Conservation (phyloP, 1,140 invertebrate genomes). For the Drosophila serrata region DNA sequence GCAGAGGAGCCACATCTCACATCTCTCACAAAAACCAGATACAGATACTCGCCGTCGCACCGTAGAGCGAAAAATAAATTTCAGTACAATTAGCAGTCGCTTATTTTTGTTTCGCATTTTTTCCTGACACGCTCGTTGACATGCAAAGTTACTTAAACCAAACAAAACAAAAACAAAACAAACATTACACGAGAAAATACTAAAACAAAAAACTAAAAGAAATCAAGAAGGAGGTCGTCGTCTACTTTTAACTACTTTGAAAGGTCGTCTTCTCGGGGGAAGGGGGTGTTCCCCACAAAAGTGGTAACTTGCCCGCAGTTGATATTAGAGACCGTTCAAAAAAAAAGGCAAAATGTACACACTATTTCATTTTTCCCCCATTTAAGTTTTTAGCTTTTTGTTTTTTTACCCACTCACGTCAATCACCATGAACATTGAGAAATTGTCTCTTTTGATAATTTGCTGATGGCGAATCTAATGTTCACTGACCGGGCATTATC, state of each 20-base stretch:
- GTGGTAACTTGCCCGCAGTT: conserved; percentile 11
- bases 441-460: conserved; percentile 54
- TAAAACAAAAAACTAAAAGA: conserved; percentile 15
- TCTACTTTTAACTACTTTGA: conserved; percentile 52
- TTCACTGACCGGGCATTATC: conserved; percentile 34
- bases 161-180: conserved; percentile 28
- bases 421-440: conserved; percentile 48
- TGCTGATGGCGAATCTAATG: conserved; percentile 46
- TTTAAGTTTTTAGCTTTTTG: conserved; percentile 15
- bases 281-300: neutral
- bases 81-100: conserved; percentile 77
- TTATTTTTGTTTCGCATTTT: conserved; percentile 60
- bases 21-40: conserved; percentile 67
- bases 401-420: conserved; percentile 28
- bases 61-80: conserved; percentile 61
- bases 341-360: conserved; percentile 6
- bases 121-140: conserved; percentile 66
- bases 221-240: conserved; percentile 52
- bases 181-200: conserved; percentile 39
- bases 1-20: conserved; percentile 44
- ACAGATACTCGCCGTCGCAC: conserved; percentile 18
- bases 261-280: conserved; percentile 27
- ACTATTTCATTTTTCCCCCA: conserved; percentile 27
- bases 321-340: conserved; percentile 41
- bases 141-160: conserved; percentile 79